Percentiles rank a stretch among this genome's conserved stretches.
These are phyloP conservation scores for Eira barbara DNA, from an alignment of 2,113 vertebrate genomes.

Conservation along the genomic window DNA sequence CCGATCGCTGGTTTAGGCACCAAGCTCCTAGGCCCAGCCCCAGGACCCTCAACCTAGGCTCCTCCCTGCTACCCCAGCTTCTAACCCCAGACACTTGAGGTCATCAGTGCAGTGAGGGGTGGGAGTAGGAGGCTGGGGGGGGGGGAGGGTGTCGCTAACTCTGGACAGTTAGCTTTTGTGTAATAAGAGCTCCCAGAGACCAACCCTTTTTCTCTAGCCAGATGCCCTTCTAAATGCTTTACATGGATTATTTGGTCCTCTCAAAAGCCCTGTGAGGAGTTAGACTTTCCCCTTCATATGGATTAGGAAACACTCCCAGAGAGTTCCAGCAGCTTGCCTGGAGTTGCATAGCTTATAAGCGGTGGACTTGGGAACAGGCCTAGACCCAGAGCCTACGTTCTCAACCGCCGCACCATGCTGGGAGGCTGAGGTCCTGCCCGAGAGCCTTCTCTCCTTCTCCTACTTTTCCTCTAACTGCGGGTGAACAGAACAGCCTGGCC, in stretches of 20 bases:
- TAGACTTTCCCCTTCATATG: fast-evolving
- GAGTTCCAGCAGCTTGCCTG: not conserved
- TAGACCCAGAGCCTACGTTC: not conserved
- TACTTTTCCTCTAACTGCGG: not conserved
- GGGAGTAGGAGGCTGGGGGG: no score
- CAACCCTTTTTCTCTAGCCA: not conserved
- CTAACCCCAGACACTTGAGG: not conserved
- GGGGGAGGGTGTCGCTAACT: not conserved
- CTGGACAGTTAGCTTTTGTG: not conserved
- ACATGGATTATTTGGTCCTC: not conserved
- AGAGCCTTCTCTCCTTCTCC: no score
- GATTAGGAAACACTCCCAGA: not conserved
- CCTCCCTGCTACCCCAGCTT: not conserved
- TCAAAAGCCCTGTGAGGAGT: not conserved
- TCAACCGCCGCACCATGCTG: fast-evolving
- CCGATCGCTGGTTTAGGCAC: not conserved
- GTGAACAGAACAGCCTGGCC: not conserved
- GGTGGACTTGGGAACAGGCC: not conserved
- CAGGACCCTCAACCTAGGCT: not conserved
- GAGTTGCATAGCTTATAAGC: not conserved
- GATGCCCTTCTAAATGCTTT: no score
- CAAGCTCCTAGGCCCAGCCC: not conserved
- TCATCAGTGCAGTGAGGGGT: not conserved
- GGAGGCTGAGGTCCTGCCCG: not conserved
- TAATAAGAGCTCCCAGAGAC: not conserved